phyloP scores from a whole-genome alignment of 2,113 vertebrate species.

The Solenodon paradoxus region DNA sequence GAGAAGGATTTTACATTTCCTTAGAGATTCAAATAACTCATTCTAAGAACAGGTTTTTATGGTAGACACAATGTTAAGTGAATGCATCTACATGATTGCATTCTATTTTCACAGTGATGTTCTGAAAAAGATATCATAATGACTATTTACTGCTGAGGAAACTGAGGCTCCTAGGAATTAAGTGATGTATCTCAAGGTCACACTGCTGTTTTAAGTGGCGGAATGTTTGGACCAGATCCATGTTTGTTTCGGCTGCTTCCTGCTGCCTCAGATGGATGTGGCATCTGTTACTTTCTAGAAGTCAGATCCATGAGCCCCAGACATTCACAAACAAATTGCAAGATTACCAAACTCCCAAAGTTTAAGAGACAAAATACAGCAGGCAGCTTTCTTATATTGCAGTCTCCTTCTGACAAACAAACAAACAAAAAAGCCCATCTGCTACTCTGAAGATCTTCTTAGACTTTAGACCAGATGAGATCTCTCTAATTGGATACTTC shows the following conservation, averaged over 20 bases:
- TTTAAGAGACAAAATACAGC: neutral
- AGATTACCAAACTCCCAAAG: neutral
- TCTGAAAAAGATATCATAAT: slow-evolving; percentile 13
- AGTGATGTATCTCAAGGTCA: slow-evolving; percentile 34
- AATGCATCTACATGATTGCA: neutral
- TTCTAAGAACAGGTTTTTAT: neutral
- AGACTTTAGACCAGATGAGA: neutral
- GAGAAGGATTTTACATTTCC: neutral
- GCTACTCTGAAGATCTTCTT: neutral
- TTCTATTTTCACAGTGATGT: neutral
- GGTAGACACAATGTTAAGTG: neutral
- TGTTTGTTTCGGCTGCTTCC: neutral
- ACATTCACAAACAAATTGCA: neutral
- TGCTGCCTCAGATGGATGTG: neutral
- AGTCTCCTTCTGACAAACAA: neutral
- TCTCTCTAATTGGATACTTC: neutral
- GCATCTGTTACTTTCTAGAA: neutral
- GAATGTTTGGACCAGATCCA: neutral
- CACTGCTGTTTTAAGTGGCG: neutral
- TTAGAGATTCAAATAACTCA: neutral
- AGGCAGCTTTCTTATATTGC: neutral
- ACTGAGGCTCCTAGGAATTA: neutral
- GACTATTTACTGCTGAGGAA: neutral
- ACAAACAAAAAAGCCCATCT: neutral
- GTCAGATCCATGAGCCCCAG: neutral